Conservation (phyloP, 1,140 invertebrate species). For the Drosophila tristis region DNA sequence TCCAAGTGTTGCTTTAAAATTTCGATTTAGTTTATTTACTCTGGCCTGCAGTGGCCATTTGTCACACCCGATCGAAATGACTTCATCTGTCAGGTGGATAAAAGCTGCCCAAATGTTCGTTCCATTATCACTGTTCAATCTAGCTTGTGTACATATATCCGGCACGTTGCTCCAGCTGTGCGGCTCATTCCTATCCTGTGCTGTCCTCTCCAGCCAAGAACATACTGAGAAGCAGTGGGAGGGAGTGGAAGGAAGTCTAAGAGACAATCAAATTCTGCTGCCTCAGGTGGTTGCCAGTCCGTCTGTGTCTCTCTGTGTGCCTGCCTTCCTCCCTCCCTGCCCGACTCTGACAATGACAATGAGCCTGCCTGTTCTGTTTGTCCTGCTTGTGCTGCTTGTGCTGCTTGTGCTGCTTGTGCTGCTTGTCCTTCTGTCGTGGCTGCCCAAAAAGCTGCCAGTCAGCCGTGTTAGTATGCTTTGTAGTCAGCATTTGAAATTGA, state of each 20-base stretch:
- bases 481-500: conserved; percentile 53
- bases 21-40: conserved; percentile 5
- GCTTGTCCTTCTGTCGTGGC: conserved; percentile 17
- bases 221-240: background rate
- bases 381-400: conserved; percentile 30
- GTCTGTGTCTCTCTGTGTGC: conserved; percentile 3
- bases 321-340: conserved; percentile 6
- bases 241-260: conserved; percentile 14
- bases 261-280: conserved; percentile 55
- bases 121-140: conserved; percentile 46
- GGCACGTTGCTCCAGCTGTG: conserved; percentile 36
- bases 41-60: background rate
- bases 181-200: background rate
- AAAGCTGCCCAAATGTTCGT: conserved; percentile 14
- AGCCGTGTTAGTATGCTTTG: conserved; percentile 49
- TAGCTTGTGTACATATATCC: conserved; percentile 34
- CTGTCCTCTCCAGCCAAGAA: background rate
- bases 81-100: conserved; percentile 30
- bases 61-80: conserved; percentile 27
- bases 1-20: background rate
- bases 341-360: conserved; percentile 40
- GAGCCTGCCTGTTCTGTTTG: background rate
- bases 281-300: conserved; percentile 30
- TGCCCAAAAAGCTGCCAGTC: conserved; percentile 47
- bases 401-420: conserved; percentile 23